Conservation (phyloP, 2,113 vertebrate genomes). For the Helogale parvula region DNA sequence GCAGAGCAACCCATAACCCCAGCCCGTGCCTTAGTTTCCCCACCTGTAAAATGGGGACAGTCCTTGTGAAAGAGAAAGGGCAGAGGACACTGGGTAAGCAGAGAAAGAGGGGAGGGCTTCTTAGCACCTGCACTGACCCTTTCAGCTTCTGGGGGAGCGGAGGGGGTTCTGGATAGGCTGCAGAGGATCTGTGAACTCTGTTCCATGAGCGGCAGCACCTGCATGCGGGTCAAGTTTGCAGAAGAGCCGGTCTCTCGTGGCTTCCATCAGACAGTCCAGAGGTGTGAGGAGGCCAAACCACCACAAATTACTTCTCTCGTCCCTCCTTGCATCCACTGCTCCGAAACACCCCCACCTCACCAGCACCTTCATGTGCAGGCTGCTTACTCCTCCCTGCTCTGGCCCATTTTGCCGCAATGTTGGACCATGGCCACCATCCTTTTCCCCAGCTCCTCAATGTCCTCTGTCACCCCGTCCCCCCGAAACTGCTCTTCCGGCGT, state of each 20-base stretch:
- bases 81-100: not conserved
- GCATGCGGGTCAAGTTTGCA: not conserved
- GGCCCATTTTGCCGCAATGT: not conserved
- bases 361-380: not conserved
- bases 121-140: not conserved
- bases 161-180: not conserved
- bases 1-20: not conserved
- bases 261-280: not conserved
- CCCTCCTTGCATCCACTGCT: not conserved
- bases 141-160: not conserved
- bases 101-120: not conserved
- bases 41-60: not conserved
- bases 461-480: not conserved
- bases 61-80: not conserved
- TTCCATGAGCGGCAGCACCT: not conserved
- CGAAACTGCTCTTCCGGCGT: not conserved
- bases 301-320: accelerated
- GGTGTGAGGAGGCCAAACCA: not conserved
- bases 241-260: not conserved
- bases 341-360: not conserved
- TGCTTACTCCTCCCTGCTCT: not conserved
- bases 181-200: not conserved
- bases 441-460: not conserved
- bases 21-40: not conserved
- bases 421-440: not conserved